phyloP scores from a whole-genome alignment of 2,113 vertebrate genomes.

The Hyla sarda region DNA sequence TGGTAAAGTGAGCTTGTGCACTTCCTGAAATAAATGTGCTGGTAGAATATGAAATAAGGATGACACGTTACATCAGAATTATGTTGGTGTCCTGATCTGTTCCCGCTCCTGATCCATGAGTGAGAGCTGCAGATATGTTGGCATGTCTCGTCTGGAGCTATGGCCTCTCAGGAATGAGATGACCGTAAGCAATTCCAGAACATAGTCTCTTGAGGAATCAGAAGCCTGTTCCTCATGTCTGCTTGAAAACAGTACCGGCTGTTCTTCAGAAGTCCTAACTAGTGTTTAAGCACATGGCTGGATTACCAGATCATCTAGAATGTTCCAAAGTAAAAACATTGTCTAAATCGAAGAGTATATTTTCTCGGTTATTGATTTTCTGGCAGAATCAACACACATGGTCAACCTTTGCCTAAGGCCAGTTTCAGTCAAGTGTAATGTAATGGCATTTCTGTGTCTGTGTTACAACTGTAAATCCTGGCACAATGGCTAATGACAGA shows the following conservation, averaged over 20 bases:
- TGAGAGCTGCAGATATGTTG: constrained; percentile 16
- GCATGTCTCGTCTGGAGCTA: neutral
- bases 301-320: neutral
- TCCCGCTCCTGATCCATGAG: constrained; percentile 14
- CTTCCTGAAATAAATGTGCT: constrained; percentile 11
- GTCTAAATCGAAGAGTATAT: too few relatives aligned
- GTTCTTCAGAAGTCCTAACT: neutral
- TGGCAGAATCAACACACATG: too few relatives aligned
- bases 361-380: too few relatives aligned
- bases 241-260: neutral
- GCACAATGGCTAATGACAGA: too few relatives aligned
- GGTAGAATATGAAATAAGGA: neutral
- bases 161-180: constrained; percentile 32
- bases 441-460: too few relatives aligned
- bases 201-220: constrained; percentile 14
- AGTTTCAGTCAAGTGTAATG: too few relatives aligned
- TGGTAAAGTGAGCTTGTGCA: neutral
- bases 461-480: too few relatives aligned
- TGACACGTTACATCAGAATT: constrained; percentile 1
- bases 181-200: constrained; percentile 21
- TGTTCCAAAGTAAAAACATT: neutral
- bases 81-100: constrained; percentile 17
- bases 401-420: too few relatives aligned
- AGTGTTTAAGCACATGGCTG: neutral
- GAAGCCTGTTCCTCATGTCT: neutral